These are phyloP conservation scores for Seriola rivoliana DNA, from an alignment of 2,113 vertebrate species.

Conservation along the genomic window DNA sequence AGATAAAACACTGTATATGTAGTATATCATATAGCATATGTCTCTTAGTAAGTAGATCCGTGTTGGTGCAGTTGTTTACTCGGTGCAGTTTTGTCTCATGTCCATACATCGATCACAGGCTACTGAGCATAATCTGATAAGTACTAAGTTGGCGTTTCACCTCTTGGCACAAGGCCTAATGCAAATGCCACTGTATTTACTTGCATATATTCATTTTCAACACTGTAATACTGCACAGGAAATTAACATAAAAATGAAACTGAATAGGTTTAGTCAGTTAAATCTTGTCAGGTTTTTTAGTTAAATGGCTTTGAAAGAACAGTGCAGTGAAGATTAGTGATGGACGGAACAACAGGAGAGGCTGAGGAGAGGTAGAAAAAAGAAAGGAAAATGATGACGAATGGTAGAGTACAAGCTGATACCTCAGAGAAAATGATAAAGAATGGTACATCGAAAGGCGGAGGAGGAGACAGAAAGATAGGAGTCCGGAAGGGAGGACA, in stretches of 20 bases:
- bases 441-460: constrained; percentile 31
- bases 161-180: constrained; percentile 33
- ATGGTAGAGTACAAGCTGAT: constrained; percentile 51
- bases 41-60: constrained; percentile 13
- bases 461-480: constrained; percentile 47
- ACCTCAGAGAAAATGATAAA: constrained; percentile 60
- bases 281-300: background rate
- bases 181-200: constrained; percentile 30
- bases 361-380: constrained; percentile 18
- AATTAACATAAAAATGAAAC: constrained; percentile 1
- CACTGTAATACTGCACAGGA: background rate
- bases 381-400: constrained; percentile 53
- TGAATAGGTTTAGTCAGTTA: background rate
- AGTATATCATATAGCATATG: constrained; percentile 14
- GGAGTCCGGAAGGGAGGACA: constrained; percentile 65
- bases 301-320: background rate
- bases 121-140: constrained; percentile 44
- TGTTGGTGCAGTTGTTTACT: constrained; percentile 27
- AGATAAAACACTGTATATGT: background rate
- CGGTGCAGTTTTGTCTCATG: background rate
- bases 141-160: constrained; percentile 33
- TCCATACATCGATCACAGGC: constrained; percentile 7
- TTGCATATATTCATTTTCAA: constrained; percentile 5
- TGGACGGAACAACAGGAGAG: background rate
- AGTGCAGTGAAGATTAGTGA: background rate